A percentile compares a stretch with the other conserved stretches of the same genome.
phyloP scores from a whole-genome alignment of 1,140 invertebrate species.

The Antheraea mylitta region DNA sequence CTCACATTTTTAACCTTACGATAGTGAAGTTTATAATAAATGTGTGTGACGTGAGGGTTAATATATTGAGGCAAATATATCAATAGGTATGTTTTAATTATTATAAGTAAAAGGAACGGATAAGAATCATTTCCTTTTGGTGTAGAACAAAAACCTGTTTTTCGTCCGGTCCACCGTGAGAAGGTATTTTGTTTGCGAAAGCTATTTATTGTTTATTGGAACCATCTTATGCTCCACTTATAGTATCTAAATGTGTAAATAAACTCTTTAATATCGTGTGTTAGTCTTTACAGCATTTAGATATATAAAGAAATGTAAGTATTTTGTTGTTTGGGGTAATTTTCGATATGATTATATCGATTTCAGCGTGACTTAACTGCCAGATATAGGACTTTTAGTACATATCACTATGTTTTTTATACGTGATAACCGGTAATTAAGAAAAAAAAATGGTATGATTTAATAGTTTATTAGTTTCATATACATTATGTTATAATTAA shows the following conservation, averaged over 20 bases:
- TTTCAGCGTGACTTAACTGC: no score
- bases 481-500: no score
- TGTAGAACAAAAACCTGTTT: slow-evolving; percentile 66
- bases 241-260: background rate
- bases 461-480: no score
- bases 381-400: no score
- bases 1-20: slow-evolving; percentile 51
- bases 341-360: no score
- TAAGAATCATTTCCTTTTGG: slow-evolving; percentile 58
- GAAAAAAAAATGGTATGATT: no score
- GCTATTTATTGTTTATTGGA: slow-evolving; percentile 21
- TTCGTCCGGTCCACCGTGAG: slow-evolving; percentile 67
- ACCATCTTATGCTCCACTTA: background rate
- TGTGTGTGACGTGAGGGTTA: slow-evolving; percentile 43
- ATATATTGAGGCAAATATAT: slow-evolving; percentile 44
- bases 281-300: no score
- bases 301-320: no score
- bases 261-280: background rate
- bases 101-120: slow-evolving; percentile 33
- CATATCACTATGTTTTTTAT: no score
- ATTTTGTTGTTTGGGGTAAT: no score
- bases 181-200: slow-evolving; percentile 55
- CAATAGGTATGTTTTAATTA: slow-evolving; percentile 53
- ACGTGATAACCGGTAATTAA: no score
- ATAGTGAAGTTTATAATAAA: slow-evolving; percentile 48